Conservation (phyloP, 2,888 invertebrate species). For the Thalpophila matura region DNA sequence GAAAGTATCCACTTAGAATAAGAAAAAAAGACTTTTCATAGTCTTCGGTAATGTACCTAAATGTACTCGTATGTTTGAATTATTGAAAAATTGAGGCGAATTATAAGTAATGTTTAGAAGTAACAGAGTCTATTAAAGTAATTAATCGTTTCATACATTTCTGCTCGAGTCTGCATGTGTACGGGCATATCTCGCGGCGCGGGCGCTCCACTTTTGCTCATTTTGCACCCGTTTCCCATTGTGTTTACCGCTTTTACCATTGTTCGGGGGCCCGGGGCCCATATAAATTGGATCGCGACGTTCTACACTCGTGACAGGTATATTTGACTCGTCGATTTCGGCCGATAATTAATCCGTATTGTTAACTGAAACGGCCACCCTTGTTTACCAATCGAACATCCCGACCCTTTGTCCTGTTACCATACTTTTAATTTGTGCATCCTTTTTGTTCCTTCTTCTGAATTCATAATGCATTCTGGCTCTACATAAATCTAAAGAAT, state of each 20-base stretch:
- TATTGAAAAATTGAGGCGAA: background rate
- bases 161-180: constrained; percentile 46
- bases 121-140: constrained; percentile 43
- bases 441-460: constrained; percentile 57
- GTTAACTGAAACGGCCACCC: constrained; percentile 88
- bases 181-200: constrained; percentile 57
- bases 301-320: constrained; percentile 88
- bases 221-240: constrained; percentile 86
- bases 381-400: constrained; percentile 78
- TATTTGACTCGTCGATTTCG: constrained; percentile 90
- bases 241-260: constrained; percentile 90
- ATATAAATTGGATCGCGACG: constrained; percentile 89
- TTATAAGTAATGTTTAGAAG: constrained; percentile 5
- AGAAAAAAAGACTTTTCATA: background rate
- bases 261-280: constrained; percentile 84
- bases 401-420: constrained; percentile 73
- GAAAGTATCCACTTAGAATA: constrained; percentile 36
- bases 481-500: constrained; percentile 35
- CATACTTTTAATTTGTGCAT: constrained; percentile 73
- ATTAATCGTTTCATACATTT: constrained; percentile 59
- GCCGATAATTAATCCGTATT: constrained; percentile 90
- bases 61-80: too few relatives aligned
- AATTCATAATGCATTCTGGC: constrained; percentile 53
- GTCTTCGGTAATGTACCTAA: too few relatives aligned
- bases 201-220: constrained; percentile 77